Evolutionary conservation across 2,797 vertebrate genomes (phyloP).

Genomic region (Lacerta viridis): DNA sequence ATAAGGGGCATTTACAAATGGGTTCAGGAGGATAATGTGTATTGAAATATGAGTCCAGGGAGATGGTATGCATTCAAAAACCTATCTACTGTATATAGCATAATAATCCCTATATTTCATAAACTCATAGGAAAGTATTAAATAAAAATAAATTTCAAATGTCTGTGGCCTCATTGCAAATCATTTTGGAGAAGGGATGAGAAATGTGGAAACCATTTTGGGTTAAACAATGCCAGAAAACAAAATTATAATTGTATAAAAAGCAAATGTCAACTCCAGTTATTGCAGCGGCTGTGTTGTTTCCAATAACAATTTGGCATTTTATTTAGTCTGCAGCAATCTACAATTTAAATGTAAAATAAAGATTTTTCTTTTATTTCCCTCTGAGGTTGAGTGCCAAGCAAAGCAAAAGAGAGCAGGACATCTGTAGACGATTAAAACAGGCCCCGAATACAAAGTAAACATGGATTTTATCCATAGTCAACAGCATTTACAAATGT

Average conservation of each 20-base stretch:
- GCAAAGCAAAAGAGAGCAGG: slow-evolving; percentile 87
- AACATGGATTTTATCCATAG: slow-evolving; percentile 98
- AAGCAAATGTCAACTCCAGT: slow-evolving; percentile 84
- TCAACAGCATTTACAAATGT: slow-evolving; percentile 98
- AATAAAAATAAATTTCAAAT: slow-evolving; percentile 81
- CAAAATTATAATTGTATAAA: slow-evolving; percentile 84
- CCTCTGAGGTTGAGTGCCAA: slow-evolving; percentile 89
- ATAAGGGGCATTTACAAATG: slow-evolving; percentile 74
- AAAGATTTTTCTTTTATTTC: slow-evolving; percentile 85
- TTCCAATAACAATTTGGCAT: slow-evolving; percentile 89
- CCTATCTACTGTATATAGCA: slow-evolving; percentile 74
- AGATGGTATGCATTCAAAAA: slow-evolving; percentile 69
- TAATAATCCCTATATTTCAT: slow-evolving; percentile 77
- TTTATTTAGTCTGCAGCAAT: slow-evolving; percentile 90
- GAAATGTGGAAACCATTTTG: slow-evolving; percentile 83
- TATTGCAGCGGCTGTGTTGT: slow-evolving; percentile 86
- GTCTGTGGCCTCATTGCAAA: slow-evolving; percentile 77
- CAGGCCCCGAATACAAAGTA: slow-evolving; percentile 93
- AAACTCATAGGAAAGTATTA: slow-evolving; percentile 79
- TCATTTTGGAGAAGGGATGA: slow-evolving; percentile 69
- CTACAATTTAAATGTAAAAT: slow-evolving; percentile 91
- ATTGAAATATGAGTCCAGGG: slow-evolving; percentile 72
- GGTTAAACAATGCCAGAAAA: slow-evolving; percentile 79
- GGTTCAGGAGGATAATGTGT: slow-evolving; percentile 73
- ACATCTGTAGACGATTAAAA: slow-evolving; percentile 97